Evolutionary conservation across 2,797 vertebrate genomes (phyloP).

Genomic region (Moxostoma hubbsi): DNA sequence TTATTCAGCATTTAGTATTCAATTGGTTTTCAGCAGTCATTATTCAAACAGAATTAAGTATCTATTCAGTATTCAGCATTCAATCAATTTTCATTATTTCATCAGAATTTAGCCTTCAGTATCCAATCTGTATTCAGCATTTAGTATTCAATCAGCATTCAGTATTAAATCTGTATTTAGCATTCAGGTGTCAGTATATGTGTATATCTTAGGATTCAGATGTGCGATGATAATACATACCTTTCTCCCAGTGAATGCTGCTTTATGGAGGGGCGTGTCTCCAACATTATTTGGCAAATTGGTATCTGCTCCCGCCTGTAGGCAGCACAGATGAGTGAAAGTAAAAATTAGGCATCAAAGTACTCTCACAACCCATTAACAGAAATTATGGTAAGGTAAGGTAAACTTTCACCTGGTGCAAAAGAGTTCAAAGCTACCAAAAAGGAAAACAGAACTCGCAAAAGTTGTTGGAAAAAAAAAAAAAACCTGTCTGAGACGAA

Average conservation of each 20-base stretch:
- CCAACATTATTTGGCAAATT: slow-evolving; percentile 92
- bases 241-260: slow-evolving; percentile 95
- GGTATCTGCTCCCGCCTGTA: slow-evolving; percentile 89
- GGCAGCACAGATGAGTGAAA: slow-evolving; percentile 42
- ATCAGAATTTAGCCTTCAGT: too few species aligned
- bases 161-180: background rate
- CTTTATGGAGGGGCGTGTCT: slow-evolving; percentile 93
- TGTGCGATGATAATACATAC: slow-evolving; percentile 67
- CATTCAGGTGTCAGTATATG: too few species aligned
- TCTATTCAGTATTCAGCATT: too few species aligned
- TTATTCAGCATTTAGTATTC: too few species aligned
- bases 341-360: background rate
- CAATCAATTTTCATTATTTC: too few species aligned
- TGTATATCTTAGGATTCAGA: too few species aligned
- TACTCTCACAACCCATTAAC: background rate
- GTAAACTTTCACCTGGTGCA: background rate
- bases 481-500: slow-evolving; percentile 5
- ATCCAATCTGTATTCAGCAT: too few species aligned
- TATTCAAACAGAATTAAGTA: too few species aligned
- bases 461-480: slow-evolving; percentile 24
- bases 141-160: background rate
- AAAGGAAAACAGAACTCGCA: background rate
- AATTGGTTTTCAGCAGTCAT: too few species aligned
- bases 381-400: too few species aligned
- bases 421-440: background rate